A percentile compares a stretch with the other conserved stretches of the same genome.
phyloP scores from a whole-genome alignment of 2,888 invertebrate genomes.

The Zaprionus bogoriensis region DNA sequence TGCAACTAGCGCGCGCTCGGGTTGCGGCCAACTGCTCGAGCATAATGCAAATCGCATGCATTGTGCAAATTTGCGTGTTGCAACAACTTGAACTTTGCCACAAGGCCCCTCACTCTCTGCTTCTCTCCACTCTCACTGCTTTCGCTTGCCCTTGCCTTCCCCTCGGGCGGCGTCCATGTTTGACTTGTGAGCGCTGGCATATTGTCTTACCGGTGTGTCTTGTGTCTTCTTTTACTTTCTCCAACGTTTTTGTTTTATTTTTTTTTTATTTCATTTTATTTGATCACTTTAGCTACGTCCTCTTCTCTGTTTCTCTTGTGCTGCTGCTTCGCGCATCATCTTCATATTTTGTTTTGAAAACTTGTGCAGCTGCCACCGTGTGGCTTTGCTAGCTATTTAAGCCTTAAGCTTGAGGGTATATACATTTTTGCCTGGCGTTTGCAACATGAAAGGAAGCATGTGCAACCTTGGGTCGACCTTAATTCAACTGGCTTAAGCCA shows the following conservation, averaged over 20 bases:
- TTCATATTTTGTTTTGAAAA: slow-evolving; percentile 43
- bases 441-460: no score
- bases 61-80: slow-evolving; percentile 66
- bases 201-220: slow-evolving; percentile 61
- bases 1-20: slow-evolving; percentile 2
- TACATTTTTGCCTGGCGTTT: no score
- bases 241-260: neutral
- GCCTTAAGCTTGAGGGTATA: no score
- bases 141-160: slow-evolving; percentile 1
- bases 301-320: no score
- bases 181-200: slow-evolving; percentile 65
- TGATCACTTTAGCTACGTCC: slow-evolving; percentile 51
- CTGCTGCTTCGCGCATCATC: no score
- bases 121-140: neutral
- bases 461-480: no score
- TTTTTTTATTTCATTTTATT: slow-evolving; percentile 38
- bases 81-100: slow-evolving; percentile 45
- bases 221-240: slow-evolving; percentile 18
- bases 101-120: neutral
- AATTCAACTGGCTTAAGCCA: no score
- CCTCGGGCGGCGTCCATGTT: no score
- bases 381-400: neutral
- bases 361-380: slow-evolving; percentile 5
- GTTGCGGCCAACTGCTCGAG: slow-evolving; percentile 22
- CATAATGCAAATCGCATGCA: slow-evolving; percentile 68